Evolutionary conservation across 2,888 invertebrate species (phyloP).

Genomic region (Polietes domitor): DNA sequence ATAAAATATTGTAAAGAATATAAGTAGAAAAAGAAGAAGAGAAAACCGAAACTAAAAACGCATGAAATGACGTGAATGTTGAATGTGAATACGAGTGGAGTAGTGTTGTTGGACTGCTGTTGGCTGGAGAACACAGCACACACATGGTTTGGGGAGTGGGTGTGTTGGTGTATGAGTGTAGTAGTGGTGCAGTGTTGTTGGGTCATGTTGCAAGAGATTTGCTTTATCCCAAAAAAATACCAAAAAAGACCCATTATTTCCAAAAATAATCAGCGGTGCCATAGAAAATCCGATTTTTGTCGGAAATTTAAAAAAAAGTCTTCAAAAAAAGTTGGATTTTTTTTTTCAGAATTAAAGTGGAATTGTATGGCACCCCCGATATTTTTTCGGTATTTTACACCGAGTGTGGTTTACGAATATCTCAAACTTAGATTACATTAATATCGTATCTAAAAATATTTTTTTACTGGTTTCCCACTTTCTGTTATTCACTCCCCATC

Average conservation of each 20-base stretch:
- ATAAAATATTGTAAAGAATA: conserved; percentile 32
- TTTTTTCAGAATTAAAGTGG: too few species aligned
- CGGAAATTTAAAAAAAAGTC: too few species aligned
- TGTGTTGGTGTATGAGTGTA: conserved; percentile 26
- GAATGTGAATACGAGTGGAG: conserved; percentile 19
- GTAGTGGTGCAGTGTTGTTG: not conserved
- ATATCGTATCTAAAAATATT: too few species aligned
- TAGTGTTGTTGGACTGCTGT: not conserved
- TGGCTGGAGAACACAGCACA: not conserved
- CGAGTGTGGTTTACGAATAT: too few species aligned
- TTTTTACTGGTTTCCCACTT: too few species aligned
- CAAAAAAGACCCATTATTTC: conserved; percentile 13
- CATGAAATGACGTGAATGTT: conserved; percentile 64
- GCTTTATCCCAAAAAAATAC: not conserved
- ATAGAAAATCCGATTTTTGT: too few species aligned
- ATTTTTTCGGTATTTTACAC: too few species aligned
- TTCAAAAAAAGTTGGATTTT: too few species aligned
- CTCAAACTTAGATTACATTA: too few species aligned
- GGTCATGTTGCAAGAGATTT: conserved; percentile 27
- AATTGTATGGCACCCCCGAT: too few species aligned
- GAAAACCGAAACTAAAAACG: conserved; percentile 39
- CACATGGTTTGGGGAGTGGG: not conserved
- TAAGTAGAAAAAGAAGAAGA: conserved; percentile 42
- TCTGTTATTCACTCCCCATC: too few species aligned
- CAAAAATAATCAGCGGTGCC: too few species aligned